phyloP scores from a whole-genome alignment of 2,888 invertebrate species.

The Chaitophorus viminalis region DNA sequence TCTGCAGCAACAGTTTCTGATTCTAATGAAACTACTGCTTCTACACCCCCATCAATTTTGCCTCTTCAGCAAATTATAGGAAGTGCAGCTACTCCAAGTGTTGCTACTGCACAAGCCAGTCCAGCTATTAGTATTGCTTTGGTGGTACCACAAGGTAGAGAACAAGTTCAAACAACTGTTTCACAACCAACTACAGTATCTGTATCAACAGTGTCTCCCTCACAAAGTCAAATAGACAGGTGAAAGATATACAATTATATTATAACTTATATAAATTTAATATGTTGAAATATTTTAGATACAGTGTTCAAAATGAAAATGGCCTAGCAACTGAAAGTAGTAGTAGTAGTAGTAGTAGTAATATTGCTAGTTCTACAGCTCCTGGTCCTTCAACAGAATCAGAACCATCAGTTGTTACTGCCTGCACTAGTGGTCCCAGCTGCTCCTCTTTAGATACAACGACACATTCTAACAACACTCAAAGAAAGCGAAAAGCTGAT shows the following conservation, averaged over 20 bases:
- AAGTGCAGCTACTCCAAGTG: constrained; percentile 50
- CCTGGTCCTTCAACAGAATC: constrained; percentile 64
- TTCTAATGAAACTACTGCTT: constrained; percentile 49
- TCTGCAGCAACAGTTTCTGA: constrained; percentile 55
- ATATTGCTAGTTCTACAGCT: constrained; percentile 57
- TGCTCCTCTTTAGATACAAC: constrained; percentile 56
- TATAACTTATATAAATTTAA: constrained; percentile 13
- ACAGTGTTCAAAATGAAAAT: constrained; percentile 58
- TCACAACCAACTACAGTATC: constrained; percentile 66
- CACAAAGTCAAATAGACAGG: constrained; percentile 58
- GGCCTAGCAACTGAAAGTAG: constrained; percentile 48
- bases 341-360: constrained; percentile 28
- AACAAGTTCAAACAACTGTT: constrained; percentile 67
- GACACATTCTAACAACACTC: constrained; percentile 47
- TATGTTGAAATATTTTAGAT: constrained; percentile 40
- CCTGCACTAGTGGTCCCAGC: constrained; percentile 63
- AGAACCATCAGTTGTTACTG: constrained; percentile 63
- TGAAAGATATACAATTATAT: constrained; percentile 31
- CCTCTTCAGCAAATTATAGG: constrained; percentile 55
- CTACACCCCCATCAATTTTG: constrained; percentile 38
- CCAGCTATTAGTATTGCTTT: constrained; percentile 60
- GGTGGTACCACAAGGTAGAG: constrained; percentile 65
- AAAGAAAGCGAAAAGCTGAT: constrained; percentile 59
- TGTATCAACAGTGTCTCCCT: constrained; percentile 66
- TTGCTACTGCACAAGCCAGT: constrained; percentile 42